These are phyloP conservation scores for Villa cingulata DNA, from an alignment of 2,888 invertebrate genomes.

Conservation along the genomic window DNA sequence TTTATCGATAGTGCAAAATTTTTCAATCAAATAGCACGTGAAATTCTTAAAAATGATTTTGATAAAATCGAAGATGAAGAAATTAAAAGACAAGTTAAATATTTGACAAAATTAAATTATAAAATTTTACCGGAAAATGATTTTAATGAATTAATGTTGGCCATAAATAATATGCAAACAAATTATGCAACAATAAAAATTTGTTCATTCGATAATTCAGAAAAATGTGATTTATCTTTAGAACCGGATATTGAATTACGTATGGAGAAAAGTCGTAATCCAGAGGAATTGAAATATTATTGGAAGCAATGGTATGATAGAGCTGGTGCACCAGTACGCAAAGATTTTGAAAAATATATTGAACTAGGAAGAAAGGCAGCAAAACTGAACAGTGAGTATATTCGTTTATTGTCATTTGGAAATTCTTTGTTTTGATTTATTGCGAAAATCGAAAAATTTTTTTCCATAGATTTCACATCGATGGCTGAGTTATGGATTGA, in stretches of 20 bases:
- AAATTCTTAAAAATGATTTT: constrained; percentile 46
- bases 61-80: constrained; percentile 50
- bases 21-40: constrained; percentile 26
- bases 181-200: constrained; percentile 65
- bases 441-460: background rate
- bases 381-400: constrained; percentile 45
- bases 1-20: constrained; percentile 22
- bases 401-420: background rate
- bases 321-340: constrained; percentile 49
- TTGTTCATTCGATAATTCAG: constrained; percentile 48
- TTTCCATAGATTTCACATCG: constrained; percentile 46
- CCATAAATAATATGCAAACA: constrained; percentile 57
- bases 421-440: background rate
- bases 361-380: constrained; percentile 55
- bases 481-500: constrained; percentile 57
- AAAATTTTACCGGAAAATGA: constrained; percentile 55
- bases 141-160: constrained; percentile 44
- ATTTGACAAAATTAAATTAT: constrained; percentile 53
- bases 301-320: constrained; percentile 73
- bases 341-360: constrained; percentile 52
- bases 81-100: constrained; percentile 57
- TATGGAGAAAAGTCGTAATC: constrained; percentile 54
- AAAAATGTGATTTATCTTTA: constrained; percentile 51
- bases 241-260: constrained; percentile 51
- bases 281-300: constrained; percentile 58